These are phyloP conservation scores for Platyrinchus mystaceus DNA, from an alignment of 2,797 vertebrate genomes.

Conservation along the genomic window DNA sequence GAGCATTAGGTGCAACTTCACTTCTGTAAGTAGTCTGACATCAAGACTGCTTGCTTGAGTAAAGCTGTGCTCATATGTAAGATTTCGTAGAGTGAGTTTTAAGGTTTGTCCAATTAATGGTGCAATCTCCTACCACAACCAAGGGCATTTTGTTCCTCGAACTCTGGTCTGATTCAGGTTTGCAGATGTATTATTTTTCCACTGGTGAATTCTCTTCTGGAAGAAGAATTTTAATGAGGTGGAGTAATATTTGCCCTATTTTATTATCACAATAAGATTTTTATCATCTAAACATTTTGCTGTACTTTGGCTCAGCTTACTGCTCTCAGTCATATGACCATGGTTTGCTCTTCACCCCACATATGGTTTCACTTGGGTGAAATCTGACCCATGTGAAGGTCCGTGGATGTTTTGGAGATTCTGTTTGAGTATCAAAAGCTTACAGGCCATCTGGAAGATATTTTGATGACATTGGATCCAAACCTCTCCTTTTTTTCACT, in stretches of 20 bases:
- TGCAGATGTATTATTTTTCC: neutral
- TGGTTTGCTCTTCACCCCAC: neutral
- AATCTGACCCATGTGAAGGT: neutral
- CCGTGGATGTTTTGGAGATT: neutral
- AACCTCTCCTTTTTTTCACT: neutral
- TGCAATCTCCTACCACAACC: neutral
- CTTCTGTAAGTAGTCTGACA: neutral
- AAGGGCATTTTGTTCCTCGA: neutral
- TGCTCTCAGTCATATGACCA: neutral
- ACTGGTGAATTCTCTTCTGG: neutral
- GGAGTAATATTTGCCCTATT: neutral
- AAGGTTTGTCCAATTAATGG: neutral
- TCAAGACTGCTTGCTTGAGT: neutral
- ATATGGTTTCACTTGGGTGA: neutral
- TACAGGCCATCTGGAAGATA: neutral
- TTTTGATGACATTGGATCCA: neutral
- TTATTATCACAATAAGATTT: neutral
- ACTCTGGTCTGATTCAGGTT: neutral
- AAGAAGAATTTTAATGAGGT: neutral
- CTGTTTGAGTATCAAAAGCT: constrained; percentile 2
- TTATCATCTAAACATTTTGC: neutral
- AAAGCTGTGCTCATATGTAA: fast-evolving
- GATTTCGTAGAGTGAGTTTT: neutral
- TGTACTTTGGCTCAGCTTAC: neutral
- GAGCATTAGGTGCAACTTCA: neutral